A percentile compares a stretch with the other conserved stretches of the same genome.
Evolutionary conservation across 1,140 invertebrate genomes (phyloP).

Genomic region (Meloidogyne chitwoodi): DNA sequence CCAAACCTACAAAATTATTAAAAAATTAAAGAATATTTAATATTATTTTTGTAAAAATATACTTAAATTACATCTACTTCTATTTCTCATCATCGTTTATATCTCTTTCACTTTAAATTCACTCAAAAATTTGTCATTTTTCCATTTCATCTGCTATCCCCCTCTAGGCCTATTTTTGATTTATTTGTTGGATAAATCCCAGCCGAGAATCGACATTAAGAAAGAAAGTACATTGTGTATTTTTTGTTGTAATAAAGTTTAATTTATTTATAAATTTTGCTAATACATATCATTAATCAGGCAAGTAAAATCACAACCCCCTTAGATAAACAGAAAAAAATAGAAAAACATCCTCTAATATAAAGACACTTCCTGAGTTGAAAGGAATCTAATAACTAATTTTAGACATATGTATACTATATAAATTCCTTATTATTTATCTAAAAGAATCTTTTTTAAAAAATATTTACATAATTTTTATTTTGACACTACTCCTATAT

Average conservation of each 20-base stretch:
- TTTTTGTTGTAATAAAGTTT: not conserved
- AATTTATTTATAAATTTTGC: not conserved
- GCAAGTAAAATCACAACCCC: not conserved
- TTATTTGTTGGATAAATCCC: slow-evolving; percentile 13
- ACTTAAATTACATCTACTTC: not conserved
- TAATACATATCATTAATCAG: not conserved
- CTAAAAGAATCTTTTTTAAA: too few species aligned
- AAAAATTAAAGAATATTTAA: not conserved
- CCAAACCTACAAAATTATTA: slow-evolving; percentile 26
- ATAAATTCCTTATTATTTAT: too few species aligned
- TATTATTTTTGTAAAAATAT: slow-evolving; percentile 6
- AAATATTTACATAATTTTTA: too few species aligned
- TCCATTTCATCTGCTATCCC: not conserved
- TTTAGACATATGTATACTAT: too few species aligned
- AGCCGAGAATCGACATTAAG: not conserved
- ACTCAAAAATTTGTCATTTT: not conserved
- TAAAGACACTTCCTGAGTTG: not conserved
- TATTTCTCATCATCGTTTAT: not conserved
- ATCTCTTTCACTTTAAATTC: not conserved
- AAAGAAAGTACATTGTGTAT: not conserved
- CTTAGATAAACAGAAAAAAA: not conserved
- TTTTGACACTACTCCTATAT: too few species aligned
- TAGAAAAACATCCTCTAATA: not conserved
- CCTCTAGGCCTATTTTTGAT: not conserved
- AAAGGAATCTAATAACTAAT: too few species aligned